phyloP scores from a whole-genome alignment of 2,888 invertebrate genomes.

The Dicranocentrus wangi region DNA sequence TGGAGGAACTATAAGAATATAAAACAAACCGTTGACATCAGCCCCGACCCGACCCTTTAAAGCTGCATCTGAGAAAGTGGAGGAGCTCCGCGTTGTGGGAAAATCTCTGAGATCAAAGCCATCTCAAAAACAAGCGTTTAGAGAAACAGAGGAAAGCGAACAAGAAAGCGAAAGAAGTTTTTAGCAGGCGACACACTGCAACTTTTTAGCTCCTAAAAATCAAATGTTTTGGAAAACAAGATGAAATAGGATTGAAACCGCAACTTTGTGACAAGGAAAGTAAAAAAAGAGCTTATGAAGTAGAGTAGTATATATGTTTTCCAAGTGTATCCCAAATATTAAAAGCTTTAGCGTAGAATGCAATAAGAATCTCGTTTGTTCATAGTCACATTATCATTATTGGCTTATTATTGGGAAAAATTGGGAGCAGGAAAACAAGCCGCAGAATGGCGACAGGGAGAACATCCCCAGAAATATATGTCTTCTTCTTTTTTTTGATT shows the following conservation, averaged over 20 bases:
- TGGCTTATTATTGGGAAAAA: slow-evolving; percentile 47
- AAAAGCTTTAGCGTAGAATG: not conserved
- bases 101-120: slow-evolving; percentile 29
- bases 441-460: not conserved
- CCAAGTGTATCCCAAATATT: not conserved
- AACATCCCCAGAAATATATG: slow-evolving; percentile 6
- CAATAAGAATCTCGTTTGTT: no score
- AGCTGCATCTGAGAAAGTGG: no score
- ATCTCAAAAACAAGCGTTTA: slow-evolving; percentile 20
- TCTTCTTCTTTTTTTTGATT: slow-evolving; percentile 3
- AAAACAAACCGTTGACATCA: slow-evolving; percentile 20
- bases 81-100: no score
- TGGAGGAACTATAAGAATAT: slow-evolving; percentile 83
- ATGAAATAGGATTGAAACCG: slow-evolving; percentile 13
- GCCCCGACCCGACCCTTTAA: no score
- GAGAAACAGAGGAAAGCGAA: not conserved
- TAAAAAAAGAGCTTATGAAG: not conserved
- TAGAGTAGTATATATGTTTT: slow-evolving; percentile 11
- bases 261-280: slow-evolving; percentile 7
- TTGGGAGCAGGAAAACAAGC: slow-evolving; percentile 7
- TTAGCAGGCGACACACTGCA: not conserved
- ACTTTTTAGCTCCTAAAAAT: slow-evolving; percentile 26
- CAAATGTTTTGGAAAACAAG: slow-evolving; percentile 49
- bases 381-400: slow-evolving; percentile 44
- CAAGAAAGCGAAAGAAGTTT: not conserved